Percentiles rank a stretch among this genome's conserved stretches.
Conservation (phyloP, 37 sponge, comb jelly and placozoan species). For the Oscarella lobularis region DNA sequence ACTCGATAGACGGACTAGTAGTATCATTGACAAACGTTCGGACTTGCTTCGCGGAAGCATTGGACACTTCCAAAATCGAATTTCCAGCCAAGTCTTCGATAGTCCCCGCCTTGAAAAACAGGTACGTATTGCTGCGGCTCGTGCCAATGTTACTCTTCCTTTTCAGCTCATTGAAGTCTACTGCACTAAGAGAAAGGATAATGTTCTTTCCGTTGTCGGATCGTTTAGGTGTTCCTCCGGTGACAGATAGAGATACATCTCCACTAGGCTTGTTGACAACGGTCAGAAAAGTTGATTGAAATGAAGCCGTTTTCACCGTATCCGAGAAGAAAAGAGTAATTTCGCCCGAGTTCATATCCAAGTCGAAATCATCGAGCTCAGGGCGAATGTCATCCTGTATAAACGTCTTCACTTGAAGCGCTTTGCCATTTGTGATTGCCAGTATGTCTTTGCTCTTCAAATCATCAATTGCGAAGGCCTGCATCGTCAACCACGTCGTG, state of each 20-base stretch:
- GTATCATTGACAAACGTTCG: constrained; percentile 2
- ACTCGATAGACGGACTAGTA: not conserved
- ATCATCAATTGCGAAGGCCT: not conserved
- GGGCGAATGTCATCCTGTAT: constrained; percentile 52
- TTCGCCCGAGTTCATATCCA: constrained; percentile 58
- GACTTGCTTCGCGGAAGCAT: not conserved
- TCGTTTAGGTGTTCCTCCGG: constrained; percentile 39
- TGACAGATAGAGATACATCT: not conserved
- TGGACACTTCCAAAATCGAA: not conserved
- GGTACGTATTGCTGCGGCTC: constrained; percentile 21
- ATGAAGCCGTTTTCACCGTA: constrained; percentile 37
- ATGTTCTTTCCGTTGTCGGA: constrained; percentile 52
- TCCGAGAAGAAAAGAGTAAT: constrained; percentile 46
- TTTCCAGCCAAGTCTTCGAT: constrained; percentile 28
- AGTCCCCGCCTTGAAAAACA: constrained; percentile 16
- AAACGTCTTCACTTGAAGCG: constrained; percentile 35
- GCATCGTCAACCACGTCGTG: not conserved
- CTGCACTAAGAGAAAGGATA: constrained; percentile 21
- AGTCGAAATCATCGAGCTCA: constrained; percentile 23
- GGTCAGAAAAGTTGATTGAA: constrained; percentile 28
- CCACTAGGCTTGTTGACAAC: not conserved
- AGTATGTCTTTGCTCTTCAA: constrained; percentile 8
- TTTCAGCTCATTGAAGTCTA: constrained; percentile 28
- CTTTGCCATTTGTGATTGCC: constrained; percentile 75
- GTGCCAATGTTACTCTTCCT: constrained; percentile 26